These are phyloP conservation scores for Nyctibius bracteatus DNA, from an alignment of 2,113 vertebrate species.

Conservation along the genomic window DNA sequence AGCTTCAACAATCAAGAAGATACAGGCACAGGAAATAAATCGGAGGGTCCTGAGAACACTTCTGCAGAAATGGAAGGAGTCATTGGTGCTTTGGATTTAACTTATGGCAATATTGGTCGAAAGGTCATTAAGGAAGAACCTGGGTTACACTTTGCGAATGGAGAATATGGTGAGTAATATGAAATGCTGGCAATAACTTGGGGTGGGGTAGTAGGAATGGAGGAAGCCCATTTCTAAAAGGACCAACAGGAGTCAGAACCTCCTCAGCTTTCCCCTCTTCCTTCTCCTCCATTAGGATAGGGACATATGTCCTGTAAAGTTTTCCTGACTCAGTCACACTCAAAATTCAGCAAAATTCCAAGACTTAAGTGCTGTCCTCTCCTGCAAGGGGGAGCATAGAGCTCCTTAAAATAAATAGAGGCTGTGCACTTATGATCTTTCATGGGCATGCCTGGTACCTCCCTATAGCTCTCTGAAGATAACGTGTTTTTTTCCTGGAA, in stretches of 20 bases:
- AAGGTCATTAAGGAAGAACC: slow-evolving; percentile 84
- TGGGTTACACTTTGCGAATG: slow-evolving; percentile 74
- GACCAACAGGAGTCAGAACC: background rate
- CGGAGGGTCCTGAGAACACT: slow-evolving; percentile 66
- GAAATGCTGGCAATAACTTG: background rate
- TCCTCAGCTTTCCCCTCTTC: background rate
- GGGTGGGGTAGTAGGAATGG: background rate
- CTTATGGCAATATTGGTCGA: slow-evolving; percentile 77
- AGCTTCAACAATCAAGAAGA: slow-evolving; percentile 72
- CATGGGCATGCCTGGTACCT: background rate
- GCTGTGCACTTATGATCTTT: rapidly evolving
- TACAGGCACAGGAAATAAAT: slow-evolving; percentile 28
- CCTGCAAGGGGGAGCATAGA: background rate
- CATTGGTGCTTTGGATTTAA: slow-evolving; percentile 87
- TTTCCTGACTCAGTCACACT: background rate
- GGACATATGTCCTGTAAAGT: background rate
- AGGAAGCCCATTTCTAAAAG: background rate
- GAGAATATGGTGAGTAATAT: slow-evolving; percentile 78
- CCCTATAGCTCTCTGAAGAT: background rate
- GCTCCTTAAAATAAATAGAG: background rate
- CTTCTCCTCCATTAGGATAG: background rate
- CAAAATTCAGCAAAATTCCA: background rate
- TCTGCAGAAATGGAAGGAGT: slow-evolving; percentile 79
- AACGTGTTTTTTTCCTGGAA: background rate
- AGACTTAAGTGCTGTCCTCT: background rate